Conservation (phyloP, 2,888 invertebrate species). For the Cephus sareptanus region DNA sequence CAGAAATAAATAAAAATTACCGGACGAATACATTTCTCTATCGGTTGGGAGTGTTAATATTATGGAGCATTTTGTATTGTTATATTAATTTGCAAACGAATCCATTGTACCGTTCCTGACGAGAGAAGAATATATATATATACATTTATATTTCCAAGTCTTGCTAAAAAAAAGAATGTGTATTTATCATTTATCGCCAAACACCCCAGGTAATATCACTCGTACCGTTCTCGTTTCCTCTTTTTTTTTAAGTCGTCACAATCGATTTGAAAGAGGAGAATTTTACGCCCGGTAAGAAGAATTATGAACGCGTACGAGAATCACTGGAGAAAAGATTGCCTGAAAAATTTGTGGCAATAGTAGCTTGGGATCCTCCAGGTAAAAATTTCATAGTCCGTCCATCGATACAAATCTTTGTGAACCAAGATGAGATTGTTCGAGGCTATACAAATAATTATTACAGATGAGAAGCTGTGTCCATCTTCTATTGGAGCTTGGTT, state of each 20-base stretch:
- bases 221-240: neutral
- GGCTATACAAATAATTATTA: constrained; percentile 13
- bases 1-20: neutral
- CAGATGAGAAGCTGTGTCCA: constrained; percentile 67
- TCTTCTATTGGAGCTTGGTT: constrained; percentile 74
- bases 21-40: constrained; percentile 3
- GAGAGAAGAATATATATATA: constrained; percentile 21
- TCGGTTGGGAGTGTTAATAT: constrained; percentile 15
- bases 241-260: constrained; percentile 63
- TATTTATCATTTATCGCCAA: neutral
- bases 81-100: constrained; percentile 16
- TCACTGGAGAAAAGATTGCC: constrained; percentile 61
- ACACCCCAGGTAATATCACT: neutral
- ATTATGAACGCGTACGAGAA: constrained; percentile 63
- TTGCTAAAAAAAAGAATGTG: constrained; percentile 9
- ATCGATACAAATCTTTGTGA: neutral
- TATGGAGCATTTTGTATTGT: constrained; percentile 14
- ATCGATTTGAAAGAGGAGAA: constrained; percentile 67
- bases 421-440: neutral
- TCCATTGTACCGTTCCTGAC: constrained; percentile 16
- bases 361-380: constrained; percentile 70
- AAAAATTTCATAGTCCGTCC: constrained; percentile 16
- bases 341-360: constrained; percentile 64
- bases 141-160: constrained; percentile 22
- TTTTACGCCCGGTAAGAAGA: constrained; percentile 66